Evolutionary conservation across 2,888 invertebrate genomes (phyloP).

Genomic region (Hydrotaea cyrtoneurina): DNA sequence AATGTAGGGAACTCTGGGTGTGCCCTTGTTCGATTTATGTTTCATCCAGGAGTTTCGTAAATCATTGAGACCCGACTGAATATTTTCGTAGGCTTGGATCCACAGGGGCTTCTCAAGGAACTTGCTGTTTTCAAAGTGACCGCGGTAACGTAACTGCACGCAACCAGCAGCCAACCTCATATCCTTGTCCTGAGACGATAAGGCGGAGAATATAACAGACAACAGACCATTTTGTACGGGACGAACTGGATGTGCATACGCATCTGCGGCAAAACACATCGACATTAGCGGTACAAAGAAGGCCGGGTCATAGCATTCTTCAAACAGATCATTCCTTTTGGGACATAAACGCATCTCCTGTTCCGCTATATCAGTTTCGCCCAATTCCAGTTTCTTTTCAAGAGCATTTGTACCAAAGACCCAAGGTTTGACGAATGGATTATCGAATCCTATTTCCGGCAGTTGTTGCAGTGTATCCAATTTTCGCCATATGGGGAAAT

Average conservation of each 20-base stretch:
- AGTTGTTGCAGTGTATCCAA: constrained; percentile 80
- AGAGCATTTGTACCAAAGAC: constrained; percentile 74
- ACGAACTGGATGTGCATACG: constrained; percentile 86
- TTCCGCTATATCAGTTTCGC: constrained; percentile 69
- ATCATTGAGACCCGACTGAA: constrained; percentile 77
- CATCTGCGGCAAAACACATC: constrained; percentile 88
- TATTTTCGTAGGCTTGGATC: constrained; percentile 79
- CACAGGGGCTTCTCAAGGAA: constrained; percentile 80
- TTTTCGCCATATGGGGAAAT: constrained; percentile 86
- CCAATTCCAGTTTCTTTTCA: constrained; percentile 76
- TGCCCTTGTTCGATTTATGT: constrained; percentile 78
- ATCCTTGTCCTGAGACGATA: constrained; percentile 85
- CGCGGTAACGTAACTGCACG: constrained; percentile 87
- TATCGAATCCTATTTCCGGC: constrained; percentile 73
- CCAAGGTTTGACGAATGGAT: constrained; percentile 70
- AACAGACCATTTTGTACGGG: constrained; percentile 87
- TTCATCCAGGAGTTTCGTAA: constrained; percentile 76
- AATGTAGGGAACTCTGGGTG: constrained; percentile 78
- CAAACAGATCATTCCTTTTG: constrained; percentile 74
- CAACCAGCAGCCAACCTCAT: constrained; percentile 88
- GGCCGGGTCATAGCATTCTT: constrained; percentile 88
- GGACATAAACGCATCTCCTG: constrained; percentile 76
- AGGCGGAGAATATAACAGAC: constrained; percentile 86
- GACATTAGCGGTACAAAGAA: constrained; percentile 90
- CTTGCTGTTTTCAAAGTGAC: constrained; percentile 87